Conservation (phyloP, 2,888 invertebrate species). For the Timema podura region DNA sequence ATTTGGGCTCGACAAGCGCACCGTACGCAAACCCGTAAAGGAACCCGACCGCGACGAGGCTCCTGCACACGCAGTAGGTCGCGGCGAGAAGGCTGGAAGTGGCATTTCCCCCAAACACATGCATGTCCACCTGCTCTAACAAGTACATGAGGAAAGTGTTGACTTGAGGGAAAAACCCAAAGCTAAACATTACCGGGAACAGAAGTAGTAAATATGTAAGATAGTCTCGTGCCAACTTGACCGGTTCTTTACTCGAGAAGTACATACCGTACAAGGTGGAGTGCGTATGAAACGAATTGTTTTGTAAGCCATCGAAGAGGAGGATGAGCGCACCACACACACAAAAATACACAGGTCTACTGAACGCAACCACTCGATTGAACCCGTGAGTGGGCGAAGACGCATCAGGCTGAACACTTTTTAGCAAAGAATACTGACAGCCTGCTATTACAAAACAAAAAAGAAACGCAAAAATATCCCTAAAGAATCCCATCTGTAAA, state of each 20-base stretch:
- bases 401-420: constrained; percentile 96
- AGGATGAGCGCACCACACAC: constrained; percentile 49
- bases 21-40: constrained; percentile 86
- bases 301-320: constrained; percentile 44
- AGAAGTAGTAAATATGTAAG: constrained; percentile 76
- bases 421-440: constrained; percentile 93
- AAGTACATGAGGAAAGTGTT: constrained; percentile 95
- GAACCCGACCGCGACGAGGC: constrained; percentile 70
- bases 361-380: constrained; percentile 76
- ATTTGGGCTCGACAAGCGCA: constrained; percentile 75
- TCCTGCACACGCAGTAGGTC: constrained; percentile 76
- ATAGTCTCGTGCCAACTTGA: constrained; percentile 66
- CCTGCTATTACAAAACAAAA: constrained; percentile 98
- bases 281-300: constrained; percentile 41
- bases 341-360: constrained; percentile 90
- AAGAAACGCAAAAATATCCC: constrained; percentile 87
- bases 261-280: constrained; percentile 47
- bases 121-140: constrained; percentile 74
- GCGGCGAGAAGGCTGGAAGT: constrained; percentile 80
- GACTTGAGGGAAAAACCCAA: constrained; percentile 94
- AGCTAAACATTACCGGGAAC: constrained; percentile 90
- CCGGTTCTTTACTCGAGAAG: constrained; percentile 57
- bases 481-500: constrained; percentile 79
- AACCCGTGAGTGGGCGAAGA: constrained; percentile 98
- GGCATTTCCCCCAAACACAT: constrained; percentile 67